Base-by-base conservation (phyloP, 2,797 vertebrate species). In the Pipistrellus nathusii region DNA sequence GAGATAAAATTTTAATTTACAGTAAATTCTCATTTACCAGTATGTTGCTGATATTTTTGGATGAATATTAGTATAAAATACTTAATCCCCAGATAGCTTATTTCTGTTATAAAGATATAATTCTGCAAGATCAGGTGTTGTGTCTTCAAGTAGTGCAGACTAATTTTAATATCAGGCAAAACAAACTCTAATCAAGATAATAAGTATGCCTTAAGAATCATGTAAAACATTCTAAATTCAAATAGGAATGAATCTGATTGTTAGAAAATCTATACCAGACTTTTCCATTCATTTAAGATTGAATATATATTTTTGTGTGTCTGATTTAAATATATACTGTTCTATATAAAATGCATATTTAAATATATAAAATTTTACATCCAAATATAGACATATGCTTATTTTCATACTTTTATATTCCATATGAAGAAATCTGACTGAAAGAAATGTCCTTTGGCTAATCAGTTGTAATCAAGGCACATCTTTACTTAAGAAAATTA, bases 151-250 rank as follows among this genome's bases (percentile, higher is more conserved):
- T 85, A 94, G 21, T 95, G 35, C 81, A 91, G 89, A 35, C 84
- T 95, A 94, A 96, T 96, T 97, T 97, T 95, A 95, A 96, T 96
- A 95, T 92, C 14, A 14, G 53, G 82, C 77, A 96, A 97, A 96
- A 95, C 85, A 97, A 96, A 85, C 75, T 95, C 85, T 97, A 96
- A 97, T 95, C 93, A 96, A 96, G 95, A 90, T 96, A 90, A 95
- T 92, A 96, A 95, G 95, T 90, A 94, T 90, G 64, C n/a, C 77
- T 91, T 55, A 94, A 95, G 88, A 95, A 83, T 95, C 89, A 96
- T 82, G 77, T n/a, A 89, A 95, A 18, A 32, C 51, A 93, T 96
- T 96, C 87, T 91, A 90, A 93, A 94, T 94, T 95, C 89, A 96
- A 97, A 93, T 82, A 87, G 66, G 89, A 84, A 95, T 88, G 69